Evolutionary conservation across 2,113 vertebrate genomes (phyloP).

Genomic region (Silurus meridionalis): DNA sequence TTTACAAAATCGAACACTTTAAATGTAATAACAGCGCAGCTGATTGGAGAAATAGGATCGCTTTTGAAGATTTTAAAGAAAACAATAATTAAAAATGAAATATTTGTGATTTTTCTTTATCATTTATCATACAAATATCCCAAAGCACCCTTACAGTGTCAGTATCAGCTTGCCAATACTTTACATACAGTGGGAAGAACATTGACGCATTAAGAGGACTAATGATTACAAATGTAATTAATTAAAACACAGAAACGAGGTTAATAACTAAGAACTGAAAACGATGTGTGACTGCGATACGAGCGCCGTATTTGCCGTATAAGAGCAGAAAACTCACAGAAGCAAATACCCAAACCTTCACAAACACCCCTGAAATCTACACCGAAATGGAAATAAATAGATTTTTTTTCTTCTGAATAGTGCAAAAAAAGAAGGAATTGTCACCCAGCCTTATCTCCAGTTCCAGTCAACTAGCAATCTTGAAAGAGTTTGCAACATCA

Average conservation of each 20-base stretch:
- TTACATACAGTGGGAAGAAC: background rate
- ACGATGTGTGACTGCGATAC: background rate
- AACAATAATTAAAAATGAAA: background rate
- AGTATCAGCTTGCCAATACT: background rate
- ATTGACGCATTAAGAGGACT: background rate
- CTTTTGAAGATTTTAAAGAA: too few relatives aligned
- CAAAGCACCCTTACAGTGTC: too few relatives aligned
- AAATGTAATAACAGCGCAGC: background rate
- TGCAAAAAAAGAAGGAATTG: conserved; percentile 76
- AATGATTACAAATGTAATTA: background rate
- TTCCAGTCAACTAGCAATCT: conserved; percentile 94
- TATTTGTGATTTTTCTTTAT: too few relatives aligned
- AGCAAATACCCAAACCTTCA: conserved; percentile 57
- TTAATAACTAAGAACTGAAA: background rate
- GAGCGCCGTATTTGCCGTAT: conserved; percentile 11
- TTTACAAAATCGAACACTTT: background rate
- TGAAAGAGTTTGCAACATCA: conserved; percentile 98
- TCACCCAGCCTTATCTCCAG: conserved; percentile 86
- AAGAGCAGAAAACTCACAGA: conserved; percentile 22
- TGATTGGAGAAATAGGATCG: background rate
- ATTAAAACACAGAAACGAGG: background rate
- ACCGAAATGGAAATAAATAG: conserved; percentile 65
- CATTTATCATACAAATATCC: background rate
- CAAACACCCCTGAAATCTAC: conserved; percentile 67
- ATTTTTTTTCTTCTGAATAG: conserved; percentile 59